Evolutionary conservation across 2,113 vertebrate genomes (phyloP).

Genomic region (Zingel zingel): DNA sequence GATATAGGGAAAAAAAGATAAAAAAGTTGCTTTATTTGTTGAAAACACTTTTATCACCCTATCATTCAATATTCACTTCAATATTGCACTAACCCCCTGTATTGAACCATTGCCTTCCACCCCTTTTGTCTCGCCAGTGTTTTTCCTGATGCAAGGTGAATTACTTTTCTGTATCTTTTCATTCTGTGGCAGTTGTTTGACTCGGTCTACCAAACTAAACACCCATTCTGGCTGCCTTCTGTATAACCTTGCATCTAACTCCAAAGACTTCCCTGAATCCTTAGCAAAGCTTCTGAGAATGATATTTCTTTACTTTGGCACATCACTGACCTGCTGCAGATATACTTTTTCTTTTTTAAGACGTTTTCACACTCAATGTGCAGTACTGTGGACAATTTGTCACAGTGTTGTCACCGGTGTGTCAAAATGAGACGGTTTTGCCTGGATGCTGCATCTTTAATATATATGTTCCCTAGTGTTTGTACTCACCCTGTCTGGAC

Average conservation of each 20-base stretch:
- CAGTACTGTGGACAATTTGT: constrained; percentile 54
- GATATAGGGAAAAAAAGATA: not conserved
- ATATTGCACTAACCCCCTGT: constrained; percentile 23
- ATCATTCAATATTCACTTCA: constrained; percentile 36
- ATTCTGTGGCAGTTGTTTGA: constrained; percentile 66
- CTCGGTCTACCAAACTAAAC: constrained; percentile 72
- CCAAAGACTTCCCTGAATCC: constrained; percentile 78
- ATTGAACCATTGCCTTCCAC: constrained; percentile 22
- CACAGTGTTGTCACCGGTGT: constrained; percentile 6
- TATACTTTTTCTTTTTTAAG: constrained; percentile 58
- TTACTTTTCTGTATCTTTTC: constrained; percentile 60
- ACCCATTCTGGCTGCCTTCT: constrained; percentile 74
- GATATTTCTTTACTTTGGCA: constrained; percentile 77
- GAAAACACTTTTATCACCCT: constrained; percentile 41
- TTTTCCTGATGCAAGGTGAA: constrained; percentile 56
- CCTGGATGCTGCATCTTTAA: constrained; percentile 3
- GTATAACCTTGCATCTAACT: constrained; percentile 75
- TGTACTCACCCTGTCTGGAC: constrained; percentile 7
- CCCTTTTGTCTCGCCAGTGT: constrained; percentile 16
- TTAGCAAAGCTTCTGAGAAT: constrained; percentile 78
- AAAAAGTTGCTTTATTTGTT: constrained; percentile 57
- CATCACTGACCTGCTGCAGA: constrained; percentile 68
- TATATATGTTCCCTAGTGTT: not conserved
- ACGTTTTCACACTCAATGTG: constrained; percentile 44
- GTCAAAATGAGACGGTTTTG: constrained; percentile 1